A percentile compares a stretch with the other conserved stretches of the same genome.
These are phyloP conservation scores for Melieria crassipennis DNA, from an alignment of 2,888 invertebrate species.

Conservation along the genomic window DNA sequence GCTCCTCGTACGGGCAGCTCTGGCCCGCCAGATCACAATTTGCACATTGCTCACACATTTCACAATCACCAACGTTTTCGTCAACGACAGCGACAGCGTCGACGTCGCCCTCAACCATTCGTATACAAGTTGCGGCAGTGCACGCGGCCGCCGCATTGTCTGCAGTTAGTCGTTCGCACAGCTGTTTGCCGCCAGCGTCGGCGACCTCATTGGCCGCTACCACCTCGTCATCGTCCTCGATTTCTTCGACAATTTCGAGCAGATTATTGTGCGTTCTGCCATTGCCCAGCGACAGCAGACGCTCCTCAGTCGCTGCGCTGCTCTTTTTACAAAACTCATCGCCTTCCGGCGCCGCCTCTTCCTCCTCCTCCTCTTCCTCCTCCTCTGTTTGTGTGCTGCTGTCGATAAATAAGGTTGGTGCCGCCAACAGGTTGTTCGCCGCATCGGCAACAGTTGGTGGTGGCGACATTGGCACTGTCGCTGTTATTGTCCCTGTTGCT, in stretches of 20 bases:
- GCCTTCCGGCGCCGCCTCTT: neutral
- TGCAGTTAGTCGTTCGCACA: neutral
- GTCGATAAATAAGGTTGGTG: slow-evolving; percentile 20
- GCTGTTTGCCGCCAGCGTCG: neutral
- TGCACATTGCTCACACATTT: neutral
- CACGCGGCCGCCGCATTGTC: neutral
- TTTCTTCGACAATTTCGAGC: slow-evolving; percentile 2
- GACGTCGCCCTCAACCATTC: neutral
- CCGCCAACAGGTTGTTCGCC: slow-evolving; percentile 28
- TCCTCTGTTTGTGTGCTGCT: slow-evolving; percentile 31
- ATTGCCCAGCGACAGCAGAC: neutral
- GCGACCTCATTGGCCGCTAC: neutral
- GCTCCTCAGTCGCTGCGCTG: neutral
- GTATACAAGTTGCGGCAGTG: too few species aligned
- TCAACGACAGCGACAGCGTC: neutral
- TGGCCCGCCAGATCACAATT: slow-evolving; percentile 35
- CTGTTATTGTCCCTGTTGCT: neutral
- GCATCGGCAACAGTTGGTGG: slow-evolving; percentile 17
- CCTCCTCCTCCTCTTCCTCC: neutral
- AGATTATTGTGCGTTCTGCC: neutral
- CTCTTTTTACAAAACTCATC: neutral
- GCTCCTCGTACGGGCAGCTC: slow-evolving; percentile 43
- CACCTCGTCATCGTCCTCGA: slow-evolving; percentile 17
- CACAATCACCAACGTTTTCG: too few species aligned
- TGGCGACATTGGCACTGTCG: neutral